Conservation (phyloP, 2,797 vertebrate species). For the Myotis myotis region DNA sequence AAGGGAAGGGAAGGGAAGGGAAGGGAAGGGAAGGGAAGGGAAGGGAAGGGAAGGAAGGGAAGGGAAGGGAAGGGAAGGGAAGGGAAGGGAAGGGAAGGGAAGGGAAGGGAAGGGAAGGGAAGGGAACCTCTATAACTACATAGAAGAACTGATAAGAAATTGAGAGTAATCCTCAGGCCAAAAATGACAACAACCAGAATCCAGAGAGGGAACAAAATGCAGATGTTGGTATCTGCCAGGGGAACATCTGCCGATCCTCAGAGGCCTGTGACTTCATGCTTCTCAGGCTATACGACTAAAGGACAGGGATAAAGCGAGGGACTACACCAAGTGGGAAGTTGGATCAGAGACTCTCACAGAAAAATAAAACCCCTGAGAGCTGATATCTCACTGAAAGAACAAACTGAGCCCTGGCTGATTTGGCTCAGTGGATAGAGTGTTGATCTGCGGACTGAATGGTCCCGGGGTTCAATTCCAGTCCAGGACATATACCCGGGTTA, state of each 20-base stretch:
- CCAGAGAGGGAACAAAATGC: not conserved
- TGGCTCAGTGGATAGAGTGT: no score
- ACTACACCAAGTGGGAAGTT: not conserved
- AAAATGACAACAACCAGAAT: conserved; percentile 5
- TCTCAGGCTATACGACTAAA: not conserved
- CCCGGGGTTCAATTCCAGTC: no score
- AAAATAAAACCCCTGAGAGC: not conserved
- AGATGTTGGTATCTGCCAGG: not conserved
- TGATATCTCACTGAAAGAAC: not conserved
- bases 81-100: not conserved
- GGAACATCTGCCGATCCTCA: not conserved
- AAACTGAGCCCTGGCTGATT: no score
- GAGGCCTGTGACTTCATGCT: not conserved
- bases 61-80: no score
- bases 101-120: no score
- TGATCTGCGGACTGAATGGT: no score
- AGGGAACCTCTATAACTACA: not conserved
- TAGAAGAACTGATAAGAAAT: not conserved
- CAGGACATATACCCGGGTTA: no score
- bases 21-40: no score
- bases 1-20: not conserved
- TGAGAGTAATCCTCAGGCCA: not conserved
- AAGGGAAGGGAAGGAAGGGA: no score
- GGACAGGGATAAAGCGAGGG: not conserved
- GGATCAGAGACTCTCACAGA: not conserved